Percentiles rank a stretch among this genome's conserved stretches.
These are phyloP conservation scores for Dendrocopos noguchii DNA, from an alignment of 2,113 vertebrate genomes.

Conservation along the genomic window DNA sequence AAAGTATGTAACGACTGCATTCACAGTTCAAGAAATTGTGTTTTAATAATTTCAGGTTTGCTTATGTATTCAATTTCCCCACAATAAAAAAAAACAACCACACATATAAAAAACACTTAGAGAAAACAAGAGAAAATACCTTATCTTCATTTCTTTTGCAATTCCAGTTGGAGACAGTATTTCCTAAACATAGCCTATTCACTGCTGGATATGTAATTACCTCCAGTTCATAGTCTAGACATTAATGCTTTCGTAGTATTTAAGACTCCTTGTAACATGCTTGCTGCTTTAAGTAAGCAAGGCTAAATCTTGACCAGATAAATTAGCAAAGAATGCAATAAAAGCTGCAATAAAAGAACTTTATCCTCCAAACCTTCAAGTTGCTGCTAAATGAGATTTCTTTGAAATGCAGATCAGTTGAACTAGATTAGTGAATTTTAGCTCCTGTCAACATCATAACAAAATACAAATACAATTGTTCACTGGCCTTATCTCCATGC, in stretches of 20 bases:
- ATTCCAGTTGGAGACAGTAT: slow-evolving; percentile 92
- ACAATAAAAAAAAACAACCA: background rate
- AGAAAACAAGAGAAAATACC: slow-evolving; percentile 25
- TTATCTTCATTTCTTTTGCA: slow-evolving; percentile 88
- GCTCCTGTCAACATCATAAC: slow-evolving; percentile 99
- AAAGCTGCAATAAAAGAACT: slow-evolving; percentile 99
- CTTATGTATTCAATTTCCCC: background rate
- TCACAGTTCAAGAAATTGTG: background rate
- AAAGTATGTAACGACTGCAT: background rate
- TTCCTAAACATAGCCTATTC: slow-evolving; percentile 94
- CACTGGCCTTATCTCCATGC: slow-evolving; percentile 96
- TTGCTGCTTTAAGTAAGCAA: slow-evolving; percentile 88
- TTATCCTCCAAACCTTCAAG: slow-evolving; percentile 96
- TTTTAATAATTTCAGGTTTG: slow-evolving; percentile 18
- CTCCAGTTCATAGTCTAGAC: slow-evolving; percentile 97
- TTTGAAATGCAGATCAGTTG: slow-evolving; percentile 99
- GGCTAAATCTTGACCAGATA: slow-evolving; percentile 99
- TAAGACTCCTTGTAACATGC: slow-evolving; percentile 96
- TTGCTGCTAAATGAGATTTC: slow-evolving; percentile 99
- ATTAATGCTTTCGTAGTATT: slow-evolving; percentile 97
- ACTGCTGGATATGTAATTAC: slow-evolving; percentile 98
- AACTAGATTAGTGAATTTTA: slow-evolving; percentile 99
- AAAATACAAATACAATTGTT: slow-evolving; percentile 99
- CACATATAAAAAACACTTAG: background rate
- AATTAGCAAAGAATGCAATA: slow-evolving; percentile 99